Evolutionary conservation across 2,797 vertebrate species (phyloP).

Genomic region (Poeciliopsis paucimaculata): DNA sequence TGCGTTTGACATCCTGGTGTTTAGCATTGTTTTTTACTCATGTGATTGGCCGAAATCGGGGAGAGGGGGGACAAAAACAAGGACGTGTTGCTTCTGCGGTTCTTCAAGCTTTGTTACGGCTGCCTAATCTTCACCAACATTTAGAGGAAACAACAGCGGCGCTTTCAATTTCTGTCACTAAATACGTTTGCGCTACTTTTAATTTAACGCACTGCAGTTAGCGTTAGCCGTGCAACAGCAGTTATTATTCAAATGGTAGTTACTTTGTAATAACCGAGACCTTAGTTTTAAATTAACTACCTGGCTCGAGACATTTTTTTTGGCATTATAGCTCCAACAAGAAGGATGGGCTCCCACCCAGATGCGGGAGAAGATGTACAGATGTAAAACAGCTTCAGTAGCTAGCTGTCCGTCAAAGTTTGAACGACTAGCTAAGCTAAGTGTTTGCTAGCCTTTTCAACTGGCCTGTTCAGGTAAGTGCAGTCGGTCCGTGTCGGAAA

Average conservation of each 20-base stretch:
- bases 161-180: not conserved
- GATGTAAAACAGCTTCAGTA: constrained; percentile 26
- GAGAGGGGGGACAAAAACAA: constrained; percentile 1
- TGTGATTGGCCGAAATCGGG: constrained; percentile 17
- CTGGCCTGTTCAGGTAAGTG: constrained; percentile 35
- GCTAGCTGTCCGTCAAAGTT: constrained; percentile 71
- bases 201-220: constrained; percentile 54
- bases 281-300: not conserved
- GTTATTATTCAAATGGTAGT: constrained; percentile 39
- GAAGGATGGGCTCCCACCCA: constrained; percentile 3
- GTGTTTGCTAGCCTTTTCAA: constrained; percentile 52
- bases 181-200: constrained; percentile 1
- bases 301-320: too few relatives aligned
- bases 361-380: constrained; percentile 15
- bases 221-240: constrained; percentile 47
- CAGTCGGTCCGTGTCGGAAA: constrained; percentile 22
- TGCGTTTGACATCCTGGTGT: constrained; percentile 53
- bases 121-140: not conserved
- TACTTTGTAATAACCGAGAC: constrained; percentile 23
- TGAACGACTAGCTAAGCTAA: constrained; percentile 62
- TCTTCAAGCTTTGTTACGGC: not conserved
- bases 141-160: not conserved
- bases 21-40: constrained; percentile 52
- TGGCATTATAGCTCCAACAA: not conserved
- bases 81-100: not conserved